Evolutionary conservation across 2,113 vertebrate genomes (phyloP).

Genomic region (Rhabdornis inornatus): DNA sequence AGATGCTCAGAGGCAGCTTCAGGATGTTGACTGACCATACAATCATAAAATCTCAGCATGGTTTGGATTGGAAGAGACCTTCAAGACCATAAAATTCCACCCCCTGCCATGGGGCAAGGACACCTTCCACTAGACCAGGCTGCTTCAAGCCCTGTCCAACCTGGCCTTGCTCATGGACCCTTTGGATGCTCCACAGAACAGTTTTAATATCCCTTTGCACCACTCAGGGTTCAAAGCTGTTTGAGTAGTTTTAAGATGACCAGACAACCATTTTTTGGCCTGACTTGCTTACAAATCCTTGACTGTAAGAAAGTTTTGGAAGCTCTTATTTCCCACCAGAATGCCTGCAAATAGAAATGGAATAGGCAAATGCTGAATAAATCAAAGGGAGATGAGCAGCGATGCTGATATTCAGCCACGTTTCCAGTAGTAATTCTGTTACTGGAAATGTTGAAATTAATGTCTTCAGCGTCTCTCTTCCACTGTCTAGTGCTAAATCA

Average conservation of each 20-base stretch:
- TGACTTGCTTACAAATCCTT: not conserved
- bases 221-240: not conserved
- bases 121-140: no score
- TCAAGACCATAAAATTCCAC: not conserved
- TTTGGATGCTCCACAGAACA: fast-evolving
- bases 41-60: not conserved
- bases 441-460: not conserved
- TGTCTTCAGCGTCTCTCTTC: not conserved
- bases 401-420: not conserved
- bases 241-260: not conserved
- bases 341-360: not conserved
- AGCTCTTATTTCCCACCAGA: not conserved
- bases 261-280: not conserved
- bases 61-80: not conserved
- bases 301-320: not conserved
- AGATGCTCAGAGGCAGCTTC: fast-evolving
- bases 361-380: not conserved
- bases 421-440: not conserved
- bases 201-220: fast-evolving
- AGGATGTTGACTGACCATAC: not conserved
- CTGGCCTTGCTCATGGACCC: not conserved
- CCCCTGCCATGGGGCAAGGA: not conserved
- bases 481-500: not conserved
- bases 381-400: not conserved
- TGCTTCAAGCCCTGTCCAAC: not conserved